Percentiles rank a stretch among this genome's conserved stretches.
Conservation (phyloP, 1,140 invertebrate species). For the Tachypleus tridentatus region DNA sequence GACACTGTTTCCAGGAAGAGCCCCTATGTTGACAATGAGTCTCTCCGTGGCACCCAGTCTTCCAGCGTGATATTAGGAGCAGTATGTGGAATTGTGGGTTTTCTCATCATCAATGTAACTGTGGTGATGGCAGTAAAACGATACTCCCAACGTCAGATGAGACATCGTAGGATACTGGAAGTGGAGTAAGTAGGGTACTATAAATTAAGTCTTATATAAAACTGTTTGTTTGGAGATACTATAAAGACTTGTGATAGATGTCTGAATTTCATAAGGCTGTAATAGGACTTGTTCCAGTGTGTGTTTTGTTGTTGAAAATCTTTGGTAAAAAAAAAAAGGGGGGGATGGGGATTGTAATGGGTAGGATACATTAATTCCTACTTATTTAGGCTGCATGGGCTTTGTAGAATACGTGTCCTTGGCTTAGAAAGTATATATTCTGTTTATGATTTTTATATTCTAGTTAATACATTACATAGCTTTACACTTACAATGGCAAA, state of each 20-base stretch:
- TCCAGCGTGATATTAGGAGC: slow-evolving; percentile 23
- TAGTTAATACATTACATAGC: too few relatives aligned
- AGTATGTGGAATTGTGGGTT: slow-evolving; percentile 29
- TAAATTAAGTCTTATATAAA: background rate
- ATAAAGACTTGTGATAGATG: background rate
- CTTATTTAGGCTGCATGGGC: too few relatives aligned
- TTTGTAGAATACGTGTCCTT: too few relatives aligned
- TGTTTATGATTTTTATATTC: too few relatives aligned
- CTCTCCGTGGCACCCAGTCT: slow-evolving; percentile 11
- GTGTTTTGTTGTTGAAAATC: slow-evolving; percentile 1
- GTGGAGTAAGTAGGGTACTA: slow-evolving; percentile 25
- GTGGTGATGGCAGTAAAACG: slow-evolving; percentile 29
- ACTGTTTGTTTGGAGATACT: slow-evolving; percentile 1
- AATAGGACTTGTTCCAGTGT: background rate
- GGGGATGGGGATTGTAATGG: background rate
- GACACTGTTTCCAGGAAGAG: slow-evolving; percentile 12
- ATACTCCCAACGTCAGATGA: slow-evolving; percentile 26
- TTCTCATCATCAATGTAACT: slow-evolving; percentile 31
- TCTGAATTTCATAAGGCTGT: background rate
- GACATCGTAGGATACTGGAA: slow-evolving; percentile 24
- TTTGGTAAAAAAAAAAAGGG: slow-evolving; percentile 1
- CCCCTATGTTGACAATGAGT: slow-evolving; percentile 18
- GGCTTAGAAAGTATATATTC: too few relatives aligned
- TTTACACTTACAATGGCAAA: too few relatives aligned
- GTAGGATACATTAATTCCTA: too few relatives aligned